These are phyloP conservation scores for Madoqua kirkii DNA, from an alignment of 2,113 vertebrate species.

Conservation along the genomic window DNA sequence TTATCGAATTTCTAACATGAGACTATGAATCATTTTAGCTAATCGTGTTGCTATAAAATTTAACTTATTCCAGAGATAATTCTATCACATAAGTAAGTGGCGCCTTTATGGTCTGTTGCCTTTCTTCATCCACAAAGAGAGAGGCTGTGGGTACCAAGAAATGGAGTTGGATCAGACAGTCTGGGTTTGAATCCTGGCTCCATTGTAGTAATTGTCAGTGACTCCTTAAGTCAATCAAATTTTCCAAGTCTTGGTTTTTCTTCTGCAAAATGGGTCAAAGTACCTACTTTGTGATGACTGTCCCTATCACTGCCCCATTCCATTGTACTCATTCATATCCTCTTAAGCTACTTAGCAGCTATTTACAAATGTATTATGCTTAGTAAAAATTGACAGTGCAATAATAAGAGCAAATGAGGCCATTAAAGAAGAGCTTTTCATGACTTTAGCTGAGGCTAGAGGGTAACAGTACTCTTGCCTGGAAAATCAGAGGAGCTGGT, in stretches of 20 bases:
- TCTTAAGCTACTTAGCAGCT: background rate
- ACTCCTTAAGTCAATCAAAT: background rate
- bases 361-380: background rate
- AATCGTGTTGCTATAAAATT: background rate
- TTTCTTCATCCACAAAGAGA: background rate
- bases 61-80: conserved; percentile 28
- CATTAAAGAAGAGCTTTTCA: background rate
- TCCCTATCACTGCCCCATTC: background rate
- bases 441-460: background rate
- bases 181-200: background rate
- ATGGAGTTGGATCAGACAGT: background rate
- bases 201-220: background rate
- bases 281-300: background rate
- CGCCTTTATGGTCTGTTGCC: background rate
- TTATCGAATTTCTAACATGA: background rate
- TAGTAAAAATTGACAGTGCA: background rate
- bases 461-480: too few relatives aligned
- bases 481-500: too few relatives aligned
- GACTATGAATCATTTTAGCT: conserved; percentile 5
- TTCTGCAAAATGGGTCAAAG: background rate
- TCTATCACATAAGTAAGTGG: background rate
- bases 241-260: background rate
- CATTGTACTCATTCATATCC: background rate
- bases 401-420: background rate
- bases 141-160: background rate